phyloP scores from a whole-genome alignment of 2,113 vertebrate genomes.

The Opisthocomus hoazin region DNA sequence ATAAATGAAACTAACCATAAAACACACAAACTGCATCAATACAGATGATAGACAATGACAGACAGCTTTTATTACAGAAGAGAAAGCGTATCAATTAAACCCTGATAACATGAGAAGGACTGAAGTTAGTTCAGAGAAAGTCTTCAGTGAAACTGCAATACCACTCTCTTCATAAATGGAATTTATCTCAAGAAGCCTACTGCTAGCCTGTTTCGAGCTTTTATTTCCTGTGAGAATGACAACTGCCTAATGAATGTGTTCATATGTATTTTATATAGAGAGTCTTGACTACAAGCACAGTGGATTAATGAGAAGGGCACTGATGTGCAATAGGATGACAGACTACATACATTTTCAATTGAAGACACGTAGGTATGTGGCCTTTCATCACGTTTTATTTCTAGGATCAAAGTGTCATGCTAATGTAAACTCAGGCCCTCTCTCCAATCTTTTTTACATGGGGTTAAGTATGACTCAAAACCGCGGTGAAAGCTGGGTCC shows the following conservation, averaged over 20 bases:
- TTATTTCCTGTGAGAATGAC: not conserved
- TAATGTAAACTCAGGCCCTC: not conserved
- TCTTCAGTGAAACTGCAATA: not conserved
- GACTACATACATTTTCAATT: not conserved
- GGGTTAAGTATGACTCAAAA: not conserved
- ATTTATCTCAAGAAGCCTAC: not conserved
- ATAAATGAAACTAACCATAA: not conserved
- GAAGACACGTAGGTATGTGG: not conserved
- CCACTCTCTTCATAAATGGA: not conserved
- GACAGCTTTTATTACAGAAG: not conserved
- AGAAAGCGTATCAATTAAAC: not conserved
- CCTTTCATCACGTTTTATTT: not conserved
- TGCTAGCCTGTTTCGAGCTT: not conserved
- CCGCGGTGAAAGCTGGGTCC: accelerated
- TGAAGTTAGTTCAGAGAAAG: not conserved
- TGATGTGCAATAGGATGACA: not conserved
- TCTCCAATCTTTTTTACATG: not conserved
- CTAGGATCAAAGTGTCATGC: not conserved
- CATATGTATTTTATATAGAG: not conserved
- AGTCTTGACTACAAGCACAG: not conserved
- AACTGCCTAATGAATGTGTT: not conserved
- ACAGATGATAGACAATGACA: too few relatives aligned
- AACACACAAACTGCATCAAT: not conserved
- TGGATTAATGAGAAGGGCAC: not conserved
- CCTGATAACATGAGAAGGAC: not conserved